Evolutionary conservation across 2,113 vertebrate species (phyloP).

Genomic region (Cepphus grylle): DNA sequence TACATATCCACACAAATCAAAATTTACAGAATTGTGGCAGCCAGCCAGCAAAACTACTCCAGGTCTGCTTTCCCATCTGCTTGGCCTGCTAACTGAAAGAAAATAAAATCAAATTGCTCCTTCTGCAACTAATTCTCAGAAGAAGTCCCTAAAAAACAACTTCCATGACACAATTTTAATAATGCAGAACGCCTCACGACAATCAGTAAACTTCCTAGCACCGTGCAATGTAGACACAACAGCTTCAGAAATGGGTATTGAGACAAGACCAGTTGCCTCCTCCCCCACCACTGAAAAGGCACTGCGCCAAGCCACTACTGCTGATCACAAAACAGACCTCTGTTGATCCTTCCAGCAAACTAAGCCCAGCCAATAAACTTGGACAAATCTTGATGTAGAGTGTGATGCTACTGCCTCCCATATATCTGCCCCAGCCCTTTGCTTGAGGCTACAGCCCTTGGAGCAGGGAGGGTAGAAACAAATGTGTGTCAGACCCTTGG

Average conservation of each 20-base stretch:
- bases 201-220: conserved; percentile 56
- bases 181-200: conserved; percentile 59
- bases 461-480: background rate
- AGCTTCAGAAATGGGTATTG: background rate
- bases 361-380: background rate
- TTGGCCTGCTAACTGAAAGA: conserved; percentile 71
- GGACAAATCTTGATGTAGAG: background rate
- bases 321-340: background rate
- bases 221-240: background rate
- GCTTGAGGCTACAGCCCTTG: background rate
- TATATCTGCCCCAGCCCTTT: background rate
- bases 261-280: background rate
- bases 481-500: background rate
- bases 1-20: conserved; percentile 76
- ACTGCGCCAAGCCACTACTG: background rate
- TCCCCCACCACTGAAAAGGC: background rate
- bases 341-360: background rate
- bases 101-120: conserved; percentile 77
- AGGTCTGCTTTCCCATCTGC: conserved; percentile 78
- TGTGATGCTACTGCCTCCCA: background rate
- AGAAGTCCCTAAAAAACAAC: conserved; percentile 64
- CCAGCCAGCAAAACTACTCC: conserved; percentile 72
- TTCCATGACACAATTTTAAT: conserved; percentile 62
- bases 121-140: conserved; percentile 74
- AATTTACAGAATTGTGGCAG: conserved; percentile 75